Evolutionary conservation across 1,140 invertebrate species (phyloP).

Genomic region (Delia radicum): DNA sequence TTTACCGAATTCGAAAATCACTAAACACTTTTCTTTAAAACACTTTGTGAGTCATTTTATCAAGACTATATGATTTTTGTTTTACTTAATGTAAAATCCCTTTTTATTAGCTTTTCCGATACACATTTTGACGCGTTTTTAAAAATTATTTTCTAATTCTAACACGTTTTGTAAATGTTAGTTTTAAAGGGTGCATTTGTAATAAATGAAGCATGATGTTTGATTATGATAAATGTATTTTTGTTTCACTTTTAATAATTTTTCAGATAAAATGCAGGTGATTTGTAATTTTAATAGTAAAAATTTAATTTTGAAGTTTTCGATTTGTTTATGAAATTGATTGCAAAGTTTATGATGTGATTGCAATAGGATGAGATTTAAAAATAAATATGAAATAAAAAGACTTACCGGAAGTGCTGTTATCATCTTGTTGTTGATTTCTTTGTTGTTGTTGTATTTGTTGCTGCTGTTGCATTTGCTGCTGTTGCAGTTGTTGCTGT

Average conservation of each 20-base stretch:
- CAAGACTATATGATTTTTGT: no score
- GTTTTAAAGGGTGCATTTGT: neutral
- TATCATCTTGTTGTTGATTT: slow-evolving; percentile 50
- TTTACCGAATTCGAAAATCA: slow-evolving; percentile 23
- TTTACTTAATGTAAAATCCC: slow-evolving; percentile 42
- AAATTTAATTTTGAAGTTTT: neutral
- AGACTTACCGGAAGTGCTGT: slow-evolving; percentile 54
- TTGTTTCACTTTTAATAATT: neutral
- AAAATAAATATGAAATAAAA: neutral
- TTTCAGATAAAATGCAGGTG: neutral
- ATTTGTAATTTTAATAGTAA: neutral
- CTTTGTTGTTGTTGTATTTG: slow-evolving; percentile 34
- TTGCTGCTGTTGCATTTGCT: slow-evolving; percentile 37
- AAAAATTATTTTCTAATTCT: neutral
- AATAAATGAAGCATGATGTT: neutral
- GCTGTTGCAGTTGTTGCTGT: slow-evolving; percentile 39
- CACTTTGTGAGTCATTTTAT: no score
- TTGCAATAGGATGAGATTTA: neutral
- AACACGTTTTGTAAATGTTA: neutral
- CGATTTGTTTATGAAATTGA: neutral
- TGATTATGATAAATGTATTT: neutral
- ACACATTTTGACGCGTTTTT: slow-evolving; percentile 23
- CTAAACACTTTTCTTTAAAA: slow-evolving; percentile 17
- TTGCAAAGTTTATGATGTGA: slow-evolving; percentile 6
- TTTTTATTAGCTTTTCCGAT: slow-evolving; percentile 55